These are phyloP conservation scores for Tenthredo scrophulariae DNA, from an alignment of 2,888 invertebrate species.

Conservation along the genomic window DNA sequence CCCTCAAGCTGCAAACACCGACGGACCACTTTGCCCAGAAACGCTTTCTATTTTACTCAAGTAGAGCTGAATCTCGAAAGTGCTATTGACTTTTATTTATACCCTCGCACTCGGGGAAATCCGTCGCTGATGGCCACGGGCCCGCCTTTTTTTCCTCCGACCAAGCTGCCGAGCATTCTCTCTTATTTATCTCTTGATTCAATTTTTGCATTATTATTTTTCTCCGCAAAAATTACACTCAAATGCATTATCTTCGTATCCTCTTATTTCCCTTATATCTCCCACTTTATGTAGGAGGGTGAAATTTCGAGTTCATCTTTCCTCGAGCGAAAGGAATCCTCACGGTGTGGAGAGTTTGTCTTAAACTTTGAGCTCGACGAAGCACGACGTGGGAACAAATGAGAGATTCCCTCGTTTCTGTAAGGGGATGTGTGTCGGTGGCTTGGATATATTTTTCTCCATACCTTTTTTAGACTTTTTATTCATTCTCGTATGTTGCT, in stretches of 20 bases:
- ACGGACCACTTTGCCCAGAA: slow-evolving; percentile 47
- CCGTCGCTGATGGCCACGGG: slow-evolving; percentile 16
- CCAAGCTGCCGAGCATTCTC: background rate
- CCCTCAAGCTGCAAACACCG: slow-evolving; percentile 42
- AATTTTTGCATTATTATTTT: background rate
- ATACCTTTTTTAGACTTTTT: background rate
- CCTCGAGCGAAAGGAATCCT: slow-evolving; percentile 1
- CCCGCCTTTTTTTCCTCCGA: background rate
- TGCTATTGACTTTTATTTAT: slow-evolving; percentile 52
- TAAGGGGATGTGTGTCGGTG: background rate
- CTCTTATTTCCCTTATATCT: background rate
- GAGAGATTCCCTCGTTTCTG: background rate
- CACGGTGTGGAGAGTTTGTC: background rate
- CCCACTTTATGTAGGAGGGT: background rate
- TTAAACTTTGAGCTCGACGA: slow-evolving; percentile 27
- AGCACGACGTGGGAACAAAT: slow-evolving; percentile 27
- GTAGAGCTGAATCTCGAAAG: slow-evolving; percentile 49
- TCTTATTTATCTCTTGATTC: slow-evolving; percentile 16
- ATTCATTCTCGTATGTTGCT: background rate
- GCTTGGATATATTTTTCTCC: background rate
- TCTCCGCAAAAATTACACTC: background rate
- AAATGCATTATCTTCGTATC: background rate
- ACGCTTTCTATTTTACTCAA: slow-evolving; percentile 48
- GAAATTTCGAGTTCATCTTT: background rate
- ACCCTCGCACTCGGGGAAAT: slow-evolving; percentile 14